phyloP scores from a whole-genome alignment of 2,888 invertebrate genomes.

The Leptarthrus brevirostris region DNA sequence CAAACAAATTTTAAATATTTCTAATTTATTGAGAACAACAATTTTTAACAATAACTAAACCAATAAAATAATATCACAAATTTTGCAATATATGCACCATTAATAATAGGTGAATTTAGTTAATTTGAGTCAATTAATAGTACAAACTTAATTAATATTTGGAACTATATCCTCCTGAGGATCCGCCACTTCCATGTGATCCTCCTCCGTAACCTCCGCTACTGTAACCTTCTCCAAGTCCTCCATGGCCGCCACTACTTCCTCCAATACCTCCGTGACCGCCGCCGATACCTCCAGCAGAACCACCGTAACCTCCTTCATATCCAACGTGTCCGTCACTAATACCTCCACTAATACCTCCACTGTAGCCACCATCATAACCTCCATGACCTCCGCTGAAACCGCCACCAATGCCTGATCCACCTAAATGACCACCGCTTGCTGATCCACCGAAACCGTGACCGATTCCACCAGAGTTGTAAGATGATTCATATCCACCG shows the following conservation, averaged over 20 bases:
- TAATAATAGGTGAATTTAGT: too few species aligned
- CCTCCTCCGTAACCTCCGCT: slow-evolving; percentile 1
- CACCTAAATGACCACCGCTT: slow-evolving; percentile 10
- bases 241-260: slow-evolving; percentile 17
- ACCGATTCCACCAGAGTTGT: not conserved
- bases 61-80: slow-evolving; percentile 27
- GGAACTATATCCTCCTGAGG: slow-evolving; percentile 2
- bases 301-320: not conserved
- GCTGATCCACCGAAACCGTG: not conserved
- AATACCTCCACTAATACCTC: slow-evolving; percentile 9
- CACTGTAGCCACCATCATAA: not conserved
- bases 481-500: not conserved
- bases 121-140: too few species aligned
- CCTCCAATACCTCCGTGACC: slow-evolving; percentile 2
- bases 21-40: slow-evolving; percentile 8
- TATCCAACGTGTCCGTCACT: not conserved
- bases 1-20: not conserved
- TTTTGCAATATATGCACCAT: not conserved
- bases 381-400: slow-evolving; percentile 9
- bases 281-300: not conserved
- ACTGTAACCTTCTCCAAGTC: not conserved
- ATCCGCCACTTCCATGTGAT: not conserved
- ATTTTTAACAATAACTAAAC: not conserved
- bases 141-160: slow-evolving; percentile 20
- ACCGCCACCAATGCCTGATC: not conserved